Evolutionary conservation across 2,113 vertebrate species (phyloP).

Genomic region (Dunckerocampus dactyliophorus): DNA sequence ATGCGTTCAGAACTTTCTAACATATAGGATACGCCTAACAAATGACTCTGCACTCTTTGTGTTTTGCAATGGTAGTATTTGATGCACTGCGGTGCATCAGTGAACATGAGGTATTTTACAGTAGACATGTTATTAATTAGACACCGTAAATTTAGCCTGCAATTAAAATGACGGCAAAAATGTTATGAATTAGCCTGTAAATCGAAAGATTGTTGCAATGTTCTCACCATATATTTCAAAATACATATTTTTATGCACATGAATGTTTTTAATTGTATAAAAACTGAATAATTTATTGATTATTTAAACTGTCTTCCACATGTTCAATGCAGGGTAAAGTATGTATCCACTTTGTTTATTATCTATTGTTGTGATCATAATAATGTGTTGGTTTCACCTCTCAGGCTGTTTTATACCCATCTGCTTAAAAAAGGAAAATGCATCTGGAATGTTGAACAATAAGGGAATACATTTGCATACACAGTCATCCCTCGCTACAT

Average conservation of each 20-base stretch:
- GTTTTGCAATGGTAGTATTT: slow-evolving; percentile 13
- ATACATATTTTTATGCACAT: slow-evolving; percentile 5
- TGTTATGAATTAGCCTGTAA: slow-evolving; percentile 1
- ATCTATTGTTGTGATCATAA: slow-evolving; percentile 65
- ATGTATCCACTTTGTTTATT: slow-evolving; percentile 74
- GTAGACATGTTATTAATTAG: background rate
- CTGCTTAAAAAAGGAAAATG: slow-evolving; percentile 35
- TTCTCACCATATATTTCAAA: background rate
- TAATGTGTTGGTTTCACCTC: slow-evolving; percentile 45
- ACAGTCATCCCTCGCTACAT: background rate
- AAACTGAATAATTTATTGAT: slow-evolving; percentile 61
- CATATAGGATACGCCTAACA: slow-evolving; percentile 19
- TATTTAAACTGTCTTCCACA: slow-evolving; percentile 72
- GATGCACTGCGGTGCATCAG: background rate
- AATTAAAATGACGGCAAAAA: background rate
- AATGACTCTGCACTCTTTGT: slow-evolving; percentile 14
- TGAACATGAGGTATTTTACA: slow-evolving; percentile 5
- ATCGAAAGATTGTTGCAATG: background rate
- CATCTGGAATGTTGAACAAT: background rate
- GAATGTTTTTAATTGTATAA: slow-evolving; percentile 47
- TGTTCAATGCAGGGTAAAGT: slow-evolving; percentile 75
- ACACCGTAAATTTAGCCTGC: background rate
- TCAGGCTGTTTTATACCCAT: slow-evolving; percentile 56
- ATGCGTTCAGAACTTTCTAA: background rate
- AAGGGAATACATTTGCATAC: background rate